Percentiles rank a stretch among this genome's conserved stretches.
Evolutionary conservation across 2,888 invertebrate genomes (phyloP).

Genomic region (Tipula vernalis): DNA sequence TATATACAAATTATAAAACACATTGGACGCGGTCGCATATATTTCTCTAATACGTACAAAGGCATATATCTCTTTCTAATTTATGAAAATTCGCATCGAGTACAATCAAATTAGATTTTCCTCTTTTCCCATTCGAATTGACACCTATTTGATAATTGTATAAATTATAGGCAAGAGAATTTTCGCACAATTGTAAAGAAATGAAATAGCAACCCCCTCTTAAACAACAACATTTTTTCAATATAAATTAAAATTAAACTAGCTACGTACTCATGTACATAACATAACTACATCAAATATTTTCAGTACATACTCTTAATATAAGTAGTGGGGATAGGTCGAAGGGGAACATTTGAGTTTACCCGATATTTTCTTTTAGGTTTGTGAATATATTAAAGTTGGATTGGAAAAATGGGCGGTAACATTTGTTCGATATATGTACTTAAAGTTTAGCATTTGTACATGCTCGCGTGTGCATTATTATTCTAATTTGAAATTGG

Average conservation of each 20-base stretch:
- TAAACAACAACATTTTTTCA: background rate
- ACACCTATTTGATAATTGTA: background rate
- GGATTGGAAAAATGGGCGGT: background rate
- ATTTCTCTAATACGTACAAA: background rate
- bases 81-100: background rate
- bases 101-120: background rate
- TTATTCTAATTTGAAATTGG: background rate
- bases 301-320: background rate
- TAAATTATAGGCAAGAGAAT: background rate
- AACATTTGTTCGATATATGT: background rate
- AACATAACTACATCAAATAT: background rate
- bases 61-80: background rate
- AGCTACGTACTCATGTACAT: background rate
- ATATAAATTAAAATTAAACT: background rate
- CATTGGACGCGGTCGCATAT: background rate
- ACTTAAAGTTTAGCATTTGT: background rate
- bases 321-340: background rate
- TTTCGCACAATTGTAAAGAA: background rate
- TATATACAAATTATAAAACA: background rate
- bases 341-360: background rate
- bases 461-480: background rate
- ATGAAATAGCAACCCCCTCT: background rate
- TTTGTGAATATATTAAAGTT: background rate
- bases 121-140: background rate
- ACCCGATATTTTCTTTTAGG: background rate